These are phyloP conservation scores for Venusia cambrica DNA, from an alignment of 2,888 invertebrate species.

Conservation along the genomic window DNA sequence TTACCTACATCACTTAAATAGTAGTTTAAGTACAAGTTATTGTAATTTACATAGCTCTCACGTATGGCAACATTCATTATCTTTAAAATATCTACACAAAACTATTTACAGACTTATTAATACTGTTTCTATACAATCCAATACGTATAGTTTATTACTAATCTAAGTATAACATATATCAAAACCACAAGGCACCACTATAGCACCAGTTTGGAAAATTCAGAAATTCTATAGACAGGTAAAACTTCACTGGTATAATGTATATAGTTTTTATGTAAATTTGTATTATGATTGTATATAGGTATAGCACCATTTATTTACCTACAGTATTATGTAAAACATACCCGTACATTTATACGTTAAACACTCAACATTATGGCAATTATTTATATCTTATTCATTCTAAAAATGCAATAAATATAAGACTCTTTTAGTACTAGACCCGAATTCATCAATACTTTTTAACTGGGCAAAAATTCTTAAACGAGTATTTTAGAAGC, in stretches of 20 bases:
- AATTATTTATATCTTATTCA: constrained; percentile 1
- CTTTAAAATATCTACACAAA: constrained; percentile 42
- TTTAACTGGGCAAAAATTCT: too few relatives aligned
- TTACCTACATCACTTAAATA: constrained; percentile 70
- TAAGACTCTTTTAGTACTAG: too few relatives aligned
- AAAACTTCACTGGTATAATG: constrained; percentile 5
- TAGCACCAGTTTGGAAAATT: constrained; percentile 57
- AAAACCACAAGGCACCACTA: constrained; percentile 50
- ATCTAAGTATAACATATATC: constrained; percentile 30
- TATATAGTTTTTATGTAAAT: not conserved
- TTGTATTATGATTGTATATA: constrained; percentile 3
- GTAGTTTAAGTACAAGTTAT: constrained; percentile 62
- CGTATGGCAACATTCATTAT: constrained; percentile 55
- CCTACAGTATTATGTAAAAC: constrained; percentile 12
- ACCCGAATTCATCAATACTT: too few relatives aligned
- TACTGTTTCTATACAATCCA: constrained; percentile 49
- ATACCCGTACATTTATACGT: constrained; percentile 15
- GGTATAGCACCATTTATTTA: constrained; percentile 6
- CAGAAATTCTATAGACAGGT: too few relatives aligned
- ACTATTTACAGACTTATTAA: constrained; percentile 53
- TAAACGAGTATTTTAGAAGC: too few relatives aligned
- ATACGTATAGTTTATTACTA: constrained; percentile 27
- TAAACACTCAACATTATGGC: constrained; percentile 13
- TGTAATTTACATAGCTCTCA: constrained; percentile 38
- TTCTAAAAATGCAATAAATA: constrained; percentile 15